A percentile compares a stretch with the other conserved stretches of the same genome.
Conservation (phyloP, 2,113 vertebrate species). For the Ariopsis seemanni region DNA sequence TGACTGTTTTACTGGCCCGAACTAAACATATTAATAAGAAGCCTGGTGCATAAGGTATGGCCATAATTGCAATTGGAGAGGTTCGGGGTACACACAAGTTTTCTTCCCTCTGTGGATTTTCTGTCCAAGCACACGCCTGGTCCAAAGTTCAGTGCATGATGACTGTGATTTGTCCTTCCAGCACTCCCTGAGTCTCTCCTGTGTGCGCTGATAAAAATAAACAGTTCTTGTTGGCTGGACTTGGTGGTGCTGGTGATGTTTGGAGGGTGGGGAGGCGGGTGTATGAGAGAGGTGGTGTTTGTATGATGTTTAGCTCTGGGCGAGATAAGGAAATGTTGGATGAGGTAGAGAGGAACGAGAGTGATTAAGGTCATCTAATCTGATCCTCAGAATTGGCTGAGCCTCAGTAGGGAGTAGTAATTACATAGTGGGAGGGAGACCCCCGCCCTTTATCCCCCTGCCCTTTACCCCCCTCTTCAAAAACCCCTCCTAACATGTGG, state of each 20-base stretch:
- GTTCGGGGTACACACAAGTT: background rate
- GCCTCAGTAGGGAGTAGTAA: constrained; percentile 79
- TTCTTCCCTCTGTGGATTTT: background rate
- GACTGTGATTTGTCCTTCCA: constrained; percentile 60
- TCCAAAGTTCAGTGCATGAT: constrained; percentile 23
- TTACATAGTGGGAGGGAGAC: constrained; percentile 77
- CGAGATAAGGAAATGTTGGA: constrained; percentile 82
- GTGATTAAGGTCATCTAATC: constrained; percentile 80
- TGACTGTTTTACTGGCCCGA: constrained; percentile 11
- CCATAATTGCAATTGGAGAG: background rate
- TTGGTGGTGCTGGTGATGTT: background rate
- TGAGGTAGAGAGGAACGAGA: constrained; percentile 72
- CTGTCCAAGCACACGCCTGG: constrained; percentile 8
- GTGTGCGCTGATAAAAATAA: constrained; percentile 70
- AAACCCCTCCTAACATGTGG: constrained; percentile 28
- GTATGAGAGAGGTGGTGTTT: constrained; percentile 62
- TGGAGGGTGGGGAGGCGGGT: background rate
- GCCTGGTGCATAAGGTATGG: background rate
- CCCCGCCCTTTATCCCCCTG: constrained; percentile 41
- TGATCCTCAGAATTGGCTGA: constrained; percentile 76
- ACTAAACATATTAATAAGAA: constrained; percentile 32
- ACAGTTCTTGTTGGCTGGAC: constrained; percentile 62
- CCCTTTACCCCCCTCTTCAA: constrained; percentile 19
- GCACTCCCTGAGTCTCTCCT: constrained; percentile 38
- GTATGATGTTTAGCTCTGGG: constrained; percentile 74